These are phyloP conservation scores for Pedionomus torquatus DNA, from an alignment of 2,113 vertebrate species.

Conservation along the genomic window DNA sequence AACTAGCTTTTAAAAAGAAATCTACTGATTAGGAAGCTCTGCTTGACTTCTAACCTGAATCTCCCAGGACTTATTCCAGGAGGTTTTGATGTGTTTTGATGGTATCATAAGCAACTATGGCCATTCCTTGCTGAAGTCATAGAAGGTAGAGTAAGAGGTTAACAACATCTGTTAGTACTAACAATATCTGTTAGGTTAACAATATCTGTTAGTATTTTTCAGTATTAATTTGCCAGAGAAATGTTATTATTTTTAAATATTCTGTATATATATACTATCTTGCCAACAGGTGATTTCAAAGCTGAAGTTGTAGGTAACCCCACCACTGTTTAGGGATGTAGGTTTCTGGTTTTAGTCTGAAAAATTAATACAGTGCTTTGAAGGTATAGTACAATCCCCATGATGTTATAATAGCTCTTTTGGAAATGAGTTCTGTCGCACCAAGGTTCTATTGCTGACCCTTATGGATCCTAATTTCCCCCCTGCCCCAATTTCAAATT, in stretches of 20 bases:
- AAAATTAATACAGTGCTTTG: neutral
- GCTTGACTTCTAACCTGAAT: neutral
- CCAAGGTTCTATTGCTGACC: neutral
- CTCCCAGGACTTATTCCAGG: neutral
- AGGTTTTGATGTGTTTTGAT: neutral
- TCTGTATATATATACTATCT: neutral
- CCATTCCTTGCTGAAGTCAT: neutral
- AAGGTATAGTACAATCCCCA: neutral
- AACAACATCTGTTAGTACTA: neutral
- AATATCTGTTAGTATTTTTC: neutral
- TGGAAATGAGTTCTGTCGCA: neutral
- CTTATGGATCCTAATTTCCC: neutral
- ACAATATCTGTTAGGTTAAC: neutral
- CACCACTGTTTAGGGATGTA: neutral
- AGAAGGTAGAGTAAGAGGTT: neutral
- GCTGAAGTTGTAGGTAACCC: neutral
- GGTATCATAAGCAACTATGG: neutral
- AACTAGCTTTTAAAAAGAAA: constrained; percentile 17
- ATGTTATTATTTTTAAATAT: neutral
- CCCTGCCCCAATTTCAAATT: neutral
- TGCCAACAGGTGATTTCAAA: neutral
- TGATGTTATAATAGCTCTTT: neutral
- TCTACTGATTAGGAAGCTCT: neutral
- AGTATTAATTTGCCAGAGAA: neutral
- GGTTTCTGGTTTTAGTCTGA: neutral